Conservation (phyloP, 2,797 vertebrate species). For the Salarias fasciatus region DNA sequence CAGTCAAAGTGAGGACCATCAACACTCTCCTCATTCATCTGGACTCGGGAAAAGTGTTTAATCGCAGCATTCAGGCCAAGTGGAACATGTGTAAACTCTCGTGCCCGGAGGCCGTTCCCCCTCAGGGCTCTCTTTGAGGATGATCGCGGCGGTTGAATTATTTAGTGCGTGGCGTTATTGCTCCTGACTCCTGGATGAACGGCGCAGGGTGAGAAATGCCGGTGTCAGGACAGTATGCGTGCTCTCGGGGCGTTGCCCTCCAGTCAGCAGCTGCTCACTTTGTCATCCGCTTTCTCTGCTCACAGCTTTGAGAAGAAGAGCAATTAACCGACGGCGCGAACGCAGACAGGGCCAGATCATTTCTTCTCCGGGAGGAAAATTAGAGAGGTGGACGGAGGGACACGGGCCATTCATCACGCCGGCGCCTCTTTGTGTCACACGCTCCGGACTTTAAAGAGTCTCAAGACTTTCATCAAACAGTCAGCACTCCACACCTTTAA, state of each 20-base stretch:
- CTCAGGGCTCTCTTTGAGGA: constrained; percentile 47
- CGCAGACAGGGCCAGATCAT: constrained; percentile 43
- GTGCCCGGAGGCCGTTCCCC: constrained; percentile 38
- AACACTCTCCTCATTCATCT: constrained; percentile 2
- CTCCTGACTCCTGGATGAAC: constrained; percentile 57
- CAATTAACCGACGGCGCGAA: constrained; percentile 60
- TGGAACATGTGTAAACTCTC: constrained; percentile 59
- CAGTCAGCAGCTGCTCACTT: constrained; percentile 77
- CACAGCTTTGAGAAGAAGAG: constrained; percentile 51
- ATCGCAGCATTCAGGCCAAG: constrained; percentile 34
- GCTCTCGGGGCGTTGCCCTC: constrained; percentile 73
- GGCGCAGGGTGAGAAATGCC: constrained; percentile 64
- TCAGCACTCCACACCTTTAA: constrained; percentile 41
- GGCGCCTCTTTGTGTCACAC: constrained; percentile 41
- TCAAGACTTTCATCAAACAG: constrained; percentile 62
- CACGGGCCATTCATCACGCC: constrained; percentile 56
- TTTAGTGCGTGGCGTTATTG: constrained; percentile 74
- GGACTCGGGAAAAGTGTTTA: constrained; percentile 10
- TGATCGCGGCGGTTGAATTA: constrained; percentile 76
- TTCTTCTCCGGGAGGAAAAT: constrained; percentile 62
- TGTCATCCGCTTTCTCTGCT: constrained; percentile 71
- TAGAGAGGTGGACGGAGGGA: constrained; percentile 58
- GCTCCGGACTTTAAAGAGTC: constrained; percentile 62
- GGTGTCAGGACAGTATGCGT: constrained; percentile 74
- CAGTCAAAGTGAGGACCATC: no score